Percentiles rank a stretch among this genome's conserved stretches.
These are phyloP conservation scores for Labia minor DNA, from an alignment of 2,888 invertebrate genomes.

Conservation along the genomic window DNA sequence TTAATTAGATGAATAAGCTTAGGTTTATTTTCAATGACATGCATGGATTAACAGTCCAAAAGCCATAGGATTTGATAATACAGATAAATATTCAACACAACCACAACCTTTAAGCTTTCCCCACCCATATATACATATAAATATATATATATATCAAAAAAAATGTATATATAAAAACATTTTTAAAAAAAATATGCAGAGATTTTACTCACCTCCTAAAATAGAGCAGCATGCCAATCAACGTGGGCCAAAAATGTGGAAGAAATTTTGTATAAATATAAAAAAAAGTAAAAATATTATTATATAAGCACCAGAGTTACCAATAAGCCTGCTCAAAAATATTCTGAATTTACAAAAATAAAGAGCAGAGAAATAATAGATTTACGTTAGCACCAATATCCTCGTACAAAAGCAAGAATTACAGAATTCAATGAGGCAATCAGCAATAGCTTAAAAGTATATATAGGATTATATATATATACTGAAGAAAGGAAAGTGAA, in stretches of 20 bases:
- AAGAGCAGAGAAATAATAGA: constrained; percentile 2
- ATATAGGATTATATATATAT: too few relatives aligned
- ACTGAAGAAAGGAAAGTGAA: not conserved
- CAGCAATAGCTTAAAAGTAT: not conserved
- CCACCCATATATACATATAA: not conserved
- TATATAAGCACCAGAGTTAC: not conserved
- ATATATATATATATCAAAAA: not conserved
- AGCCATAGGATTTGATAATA: constrained; percentile 13
- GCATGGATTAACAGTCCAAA: not conserved
- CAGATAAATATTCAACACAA: not conserved
- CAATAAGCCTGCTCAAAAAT: constrained; percentile 1
- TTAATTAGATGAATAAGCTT: constrained; percentile 14
- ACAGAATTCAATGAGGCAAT: not conserved
- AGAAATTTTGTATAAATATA: not conserved
- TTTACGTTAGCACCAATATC: constrained; percentile 13
- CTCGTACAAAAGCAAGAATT: constrained; percentile 13
- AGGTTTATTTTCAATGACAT: not conserved
- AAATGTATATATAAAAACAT: constrained; percentile 17
- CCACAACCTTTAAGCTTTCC: not conserved
- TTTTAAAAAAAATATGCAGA: constrained; percentile 14
- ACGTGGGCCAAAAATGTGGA: constrained; percentile 13
- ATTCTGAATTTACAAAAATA: constrained; percentile 3
- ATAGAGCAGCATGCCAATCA: constrained; percentile 3
- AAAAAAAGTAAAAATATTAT: not conserved
- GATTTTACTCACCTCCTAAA: constrained; percentile 6